Conservation (phyloP, 2,888 invertebrate species). For the Lypha dubia region DNA sequence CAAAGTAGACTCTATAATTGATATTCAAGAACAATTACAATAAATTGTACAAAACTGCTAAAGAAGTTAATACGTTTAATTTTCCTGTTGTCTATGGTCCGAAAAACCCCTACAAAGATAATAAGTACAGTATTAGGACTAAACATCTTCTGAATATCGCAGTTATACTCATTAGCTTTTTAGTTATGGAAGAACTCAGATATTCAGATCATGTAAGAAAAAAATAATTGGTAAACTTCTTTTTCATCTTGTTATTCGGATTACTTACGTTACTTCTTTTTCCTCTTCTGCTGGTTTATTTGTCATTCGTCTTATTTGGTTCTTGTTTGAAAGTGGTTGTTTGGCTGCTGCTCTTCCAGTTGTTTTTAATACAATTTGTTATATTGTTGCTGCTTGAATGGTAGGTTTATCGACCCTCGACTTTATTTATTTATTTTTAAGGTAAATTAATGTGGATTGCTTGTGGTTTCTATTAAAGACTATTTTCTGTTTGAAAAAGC, state of each 20-base stretch:
- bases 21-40: too few species aligned
- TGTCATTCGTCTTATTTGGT: constrained; percentile 15
- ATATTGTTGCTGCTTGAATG: constrained; percentile 31
- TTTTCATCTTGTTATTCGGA: constrained; percentile 21
- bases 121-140: too few species aligned
- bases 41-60: too few species aligned
- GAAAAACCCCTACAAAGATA: too few species aligned
- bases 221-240: constrained; percentile 1
- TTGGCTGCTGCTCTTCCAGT: background rate
- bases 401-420: constrained; percentile 46
- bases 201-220: too few species aligned
- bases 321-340: constrained; percentile 15
- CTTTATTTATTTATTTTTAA: constrained; percentile 48
- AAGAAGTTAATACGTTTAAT: too few species aligned
- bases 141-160: too few species aligned
- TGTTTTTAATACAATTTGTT: background rate
- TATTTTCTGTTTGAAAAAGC: constrained; percentile 31
- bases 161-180: too few species aligned
- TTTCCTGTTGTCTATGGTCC: too few species aligned
- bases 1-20: too few species aligned
- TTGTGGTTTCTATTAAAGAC: constrained; percentile 37
- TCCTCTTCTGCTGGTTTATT: constrained; percentile 1
- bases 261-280: too few species aligned
- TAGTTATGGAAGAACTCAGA: too few species aligned
- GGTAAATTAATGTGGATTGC: constrained; percentile 60